phyloP scores from a whole-genome alignment of 2,888 invertebrate genomes.

The Odiellus spinosus region DNA sequence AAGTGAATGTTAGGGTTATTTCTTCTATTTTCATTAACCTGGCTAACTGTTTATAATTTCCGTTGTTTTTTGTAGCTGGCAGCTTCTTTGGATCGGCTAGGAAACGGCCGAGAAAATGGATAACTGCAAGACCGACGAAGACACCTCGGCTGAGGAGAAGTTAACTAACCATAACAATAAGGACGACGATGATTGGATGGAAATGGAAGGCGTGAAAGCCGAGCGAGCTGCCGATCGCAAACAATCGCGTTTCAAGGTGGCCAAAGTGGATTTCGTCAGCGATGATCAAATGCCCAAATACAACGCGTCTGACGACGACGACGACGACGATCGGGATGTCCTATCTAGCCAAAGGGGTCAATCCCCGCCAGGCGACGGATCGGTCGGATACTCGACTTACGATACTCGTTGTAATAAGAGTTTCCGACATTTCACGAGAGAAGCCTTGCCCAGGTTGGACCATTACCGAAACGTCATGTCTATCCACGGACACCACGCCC shows the following conservation, averaged over 20 bases:
- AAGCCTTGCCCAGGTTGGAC: constrained; percentile 35
- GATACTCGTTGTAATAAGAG: constrained; percentile 26
- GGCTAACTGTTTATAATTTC: too few species aligned
- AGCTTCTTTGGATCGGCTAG: too few species aligned
- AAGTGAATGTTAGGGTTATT: too few species aligned
- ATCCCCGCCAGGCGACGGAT: background rate
- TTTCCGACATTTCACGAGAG: constrained; percentile 28
- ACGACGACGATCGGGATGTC: constrained; percentile 6
- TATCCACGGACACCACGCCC: constrained; percentile 23
- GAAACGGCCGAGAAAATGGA: too few species aligned
- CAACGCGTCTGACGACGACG: constrained; percentile 6
- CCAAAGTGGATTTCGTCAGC: constrained; percentile 22
- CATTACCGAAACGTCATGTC: constrained; percentile 34
- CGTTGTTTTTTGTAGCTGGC: too few species aligned
- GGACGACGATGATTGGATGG: constrained; percentile 10
- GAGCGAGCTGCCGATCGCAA: constrained; percentile 7
- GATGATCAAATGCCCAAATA: constrained; percentile 7
- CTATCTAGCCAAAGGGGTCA: constrained; percentile 2
- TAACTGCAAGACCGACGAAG: too few species aligned
- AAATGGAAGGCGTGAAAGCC: constrained; percentile 11
- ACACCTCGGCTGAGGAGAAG: too few species aligned
- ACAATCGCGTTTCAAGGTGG: constrained; percentile 22
- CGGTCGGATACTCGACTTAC: constrained; percentile 16
- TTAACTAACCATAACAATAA: background rate
- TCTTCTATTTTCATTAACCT: too few species aligned